phyloP scores from a whole-genome alignment of 2,797 vertebrate species.

The Anniella stebbinsi region DNA sequence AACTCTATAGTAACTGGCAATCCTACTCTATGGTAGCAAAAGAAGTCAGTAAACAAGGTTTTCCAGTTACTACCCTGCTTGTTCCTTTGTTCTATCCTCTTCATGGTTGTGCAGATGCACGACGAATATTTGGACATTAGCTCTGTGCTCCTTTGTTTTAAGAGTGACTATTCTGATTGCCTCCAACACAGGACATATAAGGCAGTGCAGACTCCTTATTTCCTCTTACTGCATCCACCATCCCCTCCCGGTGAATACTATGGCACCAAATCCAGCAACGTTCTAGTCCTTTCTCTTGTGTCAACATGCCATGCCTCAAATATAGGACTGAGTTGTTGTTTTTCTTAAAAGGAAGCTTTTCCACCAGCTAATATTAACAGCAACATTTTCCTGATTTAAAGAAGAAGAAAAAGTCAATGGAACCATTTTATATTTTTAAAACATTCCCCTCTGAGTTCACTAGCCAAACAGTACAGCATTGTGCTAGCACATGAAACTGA shows the following conservation, averaged over 20 bases:
- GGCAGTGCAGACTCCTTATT: background rate
- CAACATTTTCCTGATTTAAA: slow-evolving; percentile 66
- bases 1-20: background rate
- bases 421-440: slow-evolving; percentile 63
- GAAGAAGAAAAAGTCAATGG: slow-evolving; percentile 63
- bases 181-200: background rate
- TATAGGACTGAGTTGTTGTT: slow-evolving; percentile 46
- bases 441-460: slow-evolving; percentile 52
- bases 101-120: background rate
- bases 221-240: background rate
- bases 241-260: background rate
- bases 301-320: slow-evolving; percentile 51
- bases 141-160: background rate
- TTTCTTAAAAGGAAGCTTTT: slow-evolving; percentile 57
- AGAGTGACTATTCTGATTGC: background rate
- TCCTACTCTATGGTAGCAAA: background rate
- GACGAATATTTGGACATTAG: background rate
- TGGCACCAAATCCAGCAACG: slow-evolving; percentile 14
- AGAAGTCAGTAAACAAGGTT: background rate
- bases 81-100: slow-evolving; percentile 3
- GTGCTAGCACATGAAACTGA: slow-evolving; percentile 35
- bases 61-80: background rate
- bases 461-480: slow-evolving; percentile 71
- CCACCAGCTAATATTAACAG: slow-evolving; percentile 70
- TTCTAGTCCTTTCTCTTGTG: slow-evolving; percentile 53